Evolutionary conservation across 2,888 invertebrate species (phyloP), one percentile per base, ranked within the genome.

Genomic region (Aleiodes alternator): DNA sequence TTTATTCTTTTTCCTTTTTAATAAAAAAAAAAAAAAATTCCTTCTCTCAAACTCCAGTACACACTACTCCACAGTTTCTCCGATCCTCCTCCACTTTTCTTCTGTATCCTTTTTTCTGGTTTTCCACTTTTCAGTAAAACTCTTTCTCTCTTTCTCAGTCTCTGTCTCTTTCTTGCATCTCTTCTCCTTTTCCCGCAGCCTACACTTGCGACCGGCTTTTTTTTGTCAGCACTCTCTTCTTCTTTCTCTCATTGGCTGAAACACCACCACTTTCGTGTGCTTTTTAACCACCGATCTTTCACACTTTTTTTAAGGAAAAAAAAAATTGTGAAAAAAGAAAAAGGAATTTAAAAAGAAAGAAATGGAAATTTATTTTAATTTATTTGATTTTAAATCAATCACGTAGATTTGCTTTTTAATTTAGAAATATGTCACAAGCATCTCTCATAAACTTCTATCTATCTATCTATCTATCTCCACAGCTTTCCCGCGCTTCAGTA

Each of bases 121-220:
- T 48, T 16, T 66, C 55, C 70, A 31, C 53, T 43, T 72, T 31
- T 11, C 51, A 50, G n/a, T 43, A 16, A 23, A n/a, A 51, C 53
- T 59, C 59, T 31, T 23, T 73, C 29, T 12, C 23, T 12, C 53
- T n/a, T n/a, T 11, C 53, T 74, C 59, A 34, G 5, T 23, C 23
- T 23, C 23, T 23, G 53, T 74, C 50, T 69, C 70, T 51, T 61
- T 23, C 23, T 23, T 23, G 23, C 23, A n/a, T n/a, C n/a, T 23
- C 23, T 23, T 23, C 23, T 23, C 23, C 23, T 71, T 68, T 64
- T 43, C 9, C 66, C 78, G 71, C 74, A 72, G 31, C 71, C 59
- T 59, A 70, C 57, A 69, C 76, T 55, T 72, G 71, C 71, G 69
- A 75, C 69, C 59, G 73, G 68, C 78, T 68, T 73, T 34, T 69